phyloP scores from a whole-genome alignment of 2,888 invertebrate species.

The Spodoptera littoralis region DNA sequence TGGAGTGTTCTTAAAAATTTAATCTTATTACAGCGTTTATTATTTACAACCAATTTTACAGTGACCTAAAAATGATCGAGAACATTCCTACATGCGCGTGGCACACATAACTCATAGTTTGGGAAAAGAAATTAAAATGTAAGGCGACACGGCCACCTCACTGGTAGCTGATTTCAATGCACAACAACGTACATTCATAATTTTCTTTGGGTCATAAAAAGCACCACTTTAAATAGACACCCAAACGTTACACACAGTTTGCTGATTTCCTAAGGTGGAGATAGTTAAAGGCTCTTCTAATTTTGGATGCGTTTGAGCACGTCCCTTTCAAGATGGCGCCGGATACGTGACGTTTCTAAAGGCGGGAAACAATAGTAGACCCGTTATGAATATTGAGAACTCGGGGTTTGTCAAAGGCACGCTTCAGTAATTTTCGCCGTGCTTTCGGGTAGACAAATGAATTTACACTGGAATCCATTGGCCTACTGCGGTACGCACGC shows the following conservation, averaged over 20 bases:
- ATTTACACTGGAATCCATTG: conserved; percentile 69
- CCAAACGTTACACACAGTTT: conserved; percentile 56
- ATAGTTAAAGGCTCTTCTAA: conserved; percentile 67
- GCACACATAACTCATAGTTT: conserved; percentile 67
- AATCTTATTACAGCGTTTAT: conserved; percentile 45
- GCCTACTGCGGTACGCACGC: conserved; percentile 73
- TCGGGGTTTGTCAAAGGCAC: conserved; percentile 74
- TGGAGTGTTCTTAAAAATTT: conserved; percentile 57
- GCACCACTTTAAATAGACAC: conserved; percentile 70
- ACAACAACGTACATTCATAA: conserved; percentile 77
- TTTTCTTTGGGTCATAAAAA: conserved; percentile 84
- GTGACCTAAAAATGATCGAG: conserved; percentile 51
- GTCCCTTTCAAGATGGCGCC: conserved; percentile 84
- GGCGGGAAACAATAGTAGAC: conserved; percentile 81
- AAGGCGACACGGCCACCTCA: conserved; percentile 65
- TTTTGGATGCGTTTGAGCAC: conserved; percentile 77
- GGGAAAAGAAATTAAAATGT: conserved; percentile 71
- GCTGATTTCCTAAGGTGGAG: conserved; percentile 50
- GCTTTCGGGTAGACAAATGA: conserved; percentile 64
- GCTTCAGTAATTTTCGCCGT: conserved; percentile 76
- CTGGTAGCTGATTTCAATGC: conserved; percentile 74
- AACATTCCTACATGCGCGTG: conserved; percentile 66
- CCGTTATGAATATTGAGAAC: conserved; percentile 86
- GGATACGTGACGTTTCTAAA: conserved; percentile 82
- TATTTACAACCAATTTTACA: conserved; percentile 48